A percentile compares a stretch with the other conserved stretches of the same genome.
These are phyloP conservation scores for Dasypolia templi DNA, from an alignment of 2,888 invertebrate species.

Conservation along the genomic window DNA sequence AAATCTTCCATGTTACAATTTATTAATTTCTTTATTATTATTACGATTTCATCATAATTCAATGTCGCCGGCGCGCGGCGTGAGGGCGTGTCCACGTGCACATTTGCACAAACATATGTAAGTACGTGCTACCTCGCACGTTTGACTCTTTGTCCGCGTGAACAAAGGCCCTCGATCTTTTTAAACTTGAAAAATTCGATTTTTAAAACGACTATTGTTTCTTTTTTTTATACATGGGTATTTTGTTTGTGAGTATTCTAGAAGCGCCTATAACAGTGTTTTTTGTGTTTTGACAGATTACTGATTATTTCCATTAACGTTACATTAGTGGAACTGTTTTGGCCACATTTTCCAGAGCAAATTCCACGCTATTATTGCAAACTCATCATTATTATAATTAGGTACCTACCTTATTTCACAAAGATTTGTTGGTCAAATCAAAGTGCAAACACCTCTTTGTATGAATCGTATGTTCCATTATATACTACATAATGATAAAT, in stretches of 20 bases:
- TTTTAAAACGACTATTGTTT: conserved; percentile 29
- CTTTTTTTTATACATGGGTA: neutral
- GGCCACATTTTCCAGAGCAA: too few species aligned
- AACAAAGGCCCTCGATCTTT: conserved; percentile 59
- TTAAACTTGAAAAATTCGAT: conserved; percentile 24
- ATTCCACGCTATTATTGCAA: neutral
- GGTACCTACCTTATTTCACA: conserved; percentile 8
- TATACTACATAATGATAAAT: conserved; percentile 5
- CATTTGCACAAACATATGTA: conserved; percentile 32
- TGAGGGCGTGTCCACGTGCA: conserved; percentile 56
- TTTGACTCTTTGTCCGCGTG: conserved; percentile 62
- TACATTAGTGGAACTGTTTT: neutral
- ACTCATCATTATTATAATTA: neutral
- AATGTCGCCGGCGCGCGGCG: conserved; percentile 34
- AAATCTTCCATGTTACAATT: conserved; percentile 54
- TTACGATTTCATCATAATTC: conserved; percentile 53
- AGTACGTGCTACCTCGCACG: conserved; percentile 65
- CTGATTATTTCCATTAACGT: neutral
- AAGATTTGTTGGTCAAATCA: conserved; percentile 12
- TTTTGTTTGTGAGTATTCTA: neutral
- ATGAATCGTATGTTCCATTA: conserved; percentile 6
- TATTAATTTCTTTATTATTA: conserved; percentile 53
- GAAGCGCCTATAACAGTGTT: neutral
- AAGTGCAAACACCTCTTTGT: conserved; percentile 50
- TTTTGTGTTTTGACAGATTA: neutral